Base-by-base conservation (phyloP, 2,113 vertebrate genomes). In the Galemys pyrenaicus region DNA sequence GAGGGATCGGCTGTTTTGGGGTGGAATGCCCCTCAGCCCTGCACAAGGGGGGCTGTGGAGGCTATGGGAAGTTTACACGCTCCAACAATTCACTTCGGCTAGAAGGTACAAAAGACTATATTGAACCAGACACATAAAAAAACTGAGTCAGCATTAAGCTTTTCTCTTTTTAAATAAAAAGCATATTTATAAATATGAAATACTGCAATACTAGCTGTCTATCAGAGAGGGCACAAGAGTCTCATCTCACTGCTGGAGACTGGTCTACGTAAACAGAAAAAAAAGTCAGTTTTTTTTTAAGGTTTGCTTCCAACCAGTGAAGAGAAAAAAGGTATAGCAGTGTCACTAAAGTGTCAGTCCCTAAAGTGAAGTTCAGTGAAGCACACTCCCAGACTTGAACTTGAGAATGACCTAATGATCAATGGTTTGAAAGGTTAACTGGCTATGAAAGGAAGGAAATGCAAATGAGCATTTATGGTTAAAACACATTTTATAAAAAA, bases 131-230 rank as follows among this genome's bases (percentile, higher is more conserved):
- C 97, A 97, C 98, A 96, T 98, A 97, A 88, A 97, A 49, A 98
- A 98, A 96, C 94, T 65, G 97, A 97, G 95, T 97, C 96, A 97
- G 97, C 97, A 95, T 96, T 96, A 97, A 97, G 98, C 96, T 94
- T 97, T 70, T 96, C 97, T 96, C 96, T 98, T 97, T 96, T 98
- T 98, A 98, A 98, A 98, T 98, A 97, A 98, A 98, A 98, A 68
- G 97, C 97, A 58, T 92, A 87, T 81, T 90, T 95, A 98, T 98
- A 98, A 98, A 98, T 97, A 98, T 80, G 95, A 97, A 98, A 97
- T 96, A 97, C 98, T 97, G 97, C 95, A 97, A 95, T 86, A 94
- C 96, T 95, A 96, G 97, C 90, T 0, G 89, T 96, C 97, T 97
- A 92, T 65, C 26, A 90, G 44, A 22, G 26, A 19, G 67, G 79